Evolutionary conservation across 1,140 invertebrate species (phyloP).

Genomic region (Lepidotrigona ventralis): DNA sequence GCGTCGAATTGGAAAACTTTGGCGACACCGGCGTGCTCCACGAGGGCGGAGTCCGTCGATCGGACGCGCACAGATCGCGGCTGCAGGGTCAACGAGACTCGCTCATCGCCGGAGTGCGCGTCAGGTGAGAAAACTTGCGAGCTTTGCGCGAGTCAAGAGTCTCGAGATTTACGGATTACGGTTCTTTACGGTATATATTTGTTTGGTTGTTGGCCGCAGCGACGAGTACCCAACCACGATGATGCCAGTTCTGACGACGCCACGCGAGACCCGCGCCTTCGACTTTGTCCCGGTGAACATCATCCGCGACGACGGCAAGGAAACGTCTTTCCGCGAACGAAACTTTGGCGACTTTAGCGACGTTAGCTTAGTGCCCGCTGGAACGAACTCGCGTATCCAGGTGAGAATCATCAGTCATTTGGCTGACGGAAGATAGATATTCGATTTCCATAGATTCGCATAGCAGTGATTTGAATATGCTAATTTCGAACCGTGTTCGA

Average conservation of each 20-base stretch:
- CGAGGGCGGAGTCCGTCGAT: slow-evolving; percentile 67
- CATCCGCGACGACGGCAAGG: slow-evolving; percentile 75
- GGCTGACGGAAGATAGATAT: too few relatives aligned
- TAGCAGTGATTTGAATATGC: too few relatives aligned
- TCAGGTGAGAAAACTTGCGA: slow-evolving; percentile 64
- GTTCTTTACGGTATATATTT: too few relatives aligned
- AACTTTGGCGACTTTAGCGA: slow-evolving; percentile 76
- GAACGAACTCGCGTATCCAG: slow-evolving; percentile 76
- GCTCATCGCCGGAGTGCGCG: slow-evolving; percentile 70
- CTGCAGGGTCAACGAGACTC: slow-evolving; percentile 64
- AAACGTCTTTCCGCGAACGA: slow-evolving; percentile 67
- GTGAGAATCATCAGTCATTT: slow-evolving; percentile 45
- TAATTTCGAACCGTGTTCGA: too few relatives aligned
- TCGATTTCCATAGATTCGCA: too few relatives aligned
- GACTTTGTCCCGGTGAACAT: slow-evolving; percentile 78
- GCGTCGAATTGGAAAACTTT: slow-evolving; percentile 74
- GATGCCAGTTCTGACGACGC: slow-evolving; percentile 75
- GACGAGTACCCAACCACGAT: slow-evolving; percentile 77
- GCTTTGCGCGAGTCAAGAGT: too few relatives aligned
- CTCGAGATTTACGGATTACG: too few relatives aligned
- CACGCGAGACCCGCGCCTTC: slow-evolving; percentile 68
- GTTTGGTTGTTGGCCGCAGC: slow-evolving; percentile 50
- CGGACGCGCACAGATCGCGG: slow-evolving; percentile 58
- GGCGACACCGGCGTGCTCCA: slow-evolving; percentile 71
- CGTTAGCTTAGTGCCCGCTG: slow-evolving; percentile 76